Base-by-base conservation (phyloP, 2,797 vertebrate species). In the Characodon lateralis region DNA sequence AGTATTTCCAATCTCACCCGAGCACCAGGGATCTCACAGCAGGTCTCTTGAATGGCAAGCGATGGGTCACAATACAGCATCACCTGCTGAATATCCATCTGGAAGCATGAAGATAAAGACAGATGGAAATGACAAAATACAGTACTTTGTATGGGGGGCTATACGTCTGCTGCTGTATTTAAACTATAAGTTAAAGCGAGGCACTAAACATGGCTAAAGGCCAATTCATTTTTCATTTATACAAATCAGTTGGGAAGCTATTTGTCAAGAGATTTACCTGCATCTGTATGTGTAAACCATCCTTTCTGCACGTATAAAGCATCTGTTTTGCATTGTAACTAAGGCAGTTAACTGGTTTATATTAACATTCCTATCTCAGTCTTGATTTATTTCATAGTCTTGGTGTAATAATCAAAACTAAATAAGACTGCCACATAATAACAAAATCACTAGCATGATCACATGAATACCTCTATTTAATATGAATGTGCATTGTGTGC, bases 41-140 rank as follows among this genome's bases (percentile, higher is more conserved):
- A 99, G 20, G 96, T 95, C 84, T 99, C 97, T 78, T 96, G 96
- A 71, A 96, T 94, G 81, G 97, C 97, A 46, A 99, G 94, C 78
- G 94, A 90, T 0, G 97, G 94, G 71, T 98, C 95, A 1, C 98
- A 99, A 83, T 99, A 99, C 89, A 99, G 89, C 87, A 96, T 95
- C 1, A 95, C 95, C 92, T 99, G 97, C 92, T 99, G 98, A 74
- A 99, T 83, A 89, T 99, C 97, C 59, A 99, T 95, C 98, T 99
- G 89, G 0, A 76, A 70, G 61, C 5, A 5, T n/a, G 39, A 63
- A 41, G n/a, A 72, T 22, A 55, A 14, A 70, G 14, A 73, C 26
- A 56, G 20, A 73, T 13, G 41, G 35, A 28, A 16, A 14, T 73
- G 26, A 14, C 13, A 20, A 16, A 28, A 31, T 3, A 20, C 9